Base-by-base conservation (phyloP, 1,140 invertebrate genomes). In the Ruditapes philippinarum region DNA sequence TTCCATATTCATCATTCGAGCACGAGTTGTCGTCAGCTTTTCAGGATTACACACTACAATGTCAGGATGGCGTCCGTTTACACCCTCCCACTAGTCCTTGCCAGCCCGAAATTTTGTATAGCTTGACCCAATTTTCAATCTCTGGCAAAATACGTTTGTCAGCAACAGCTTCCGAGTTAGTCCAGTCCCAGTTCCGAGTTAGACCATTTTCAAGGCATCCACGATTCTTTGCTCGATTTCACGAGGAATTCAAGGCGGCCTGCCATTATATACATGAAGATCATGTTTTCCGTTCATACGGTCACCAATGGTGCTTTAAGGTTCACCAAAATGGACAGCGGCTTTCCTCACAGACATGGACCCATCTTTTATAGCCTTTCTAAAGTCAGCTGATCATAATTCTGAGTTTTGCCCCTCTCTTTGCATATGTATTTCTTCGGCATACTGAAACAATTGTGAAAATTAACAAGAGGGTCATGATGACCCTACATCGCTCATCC, bases 141-240 rank as follows among this genome's bases (percentile, higher is more conserved):
- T 38, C 79, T 68, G 54, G 42, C 90, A 88, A 25, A 91, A 51
- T 36, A 49, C 45, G 22, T 22, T 79, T 9, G 85, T 60, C 51
- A 78, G 62, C 25, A 36, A 9, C 17, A 89, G 84, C 42, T 78
- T 79, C 5, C 60, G n/a, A 22, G 70, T 74, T 9, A 91, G 70
- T 4, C 88, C 88, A 45, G 88, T 82, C 17, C 57, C 49, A 11
- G 33, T 57, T 14, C 54, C n/a, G n/a, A n/a, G 25, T 1, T 81
- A 33, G 9, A 70, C 57, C 12, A 54, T 36, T 31, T 36, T 88
- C 0, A 88, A 49, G 33, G 70, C 65, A 4, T 79, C 25, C 9
- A 88, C 88, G 42, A 91, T 88, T 45, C 65, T 54, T 19, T 88
- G 70, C 76, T 91, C 88, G 5, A 90, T 28, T 51, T 57, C 79